A percentile compares a stretch with the other conserved stretches of the same genome.
These are phyloP conservation scores for Argyra leucocephala DNA, from an alignment of 2,888 invertebrate genomes.

Conservation along the genomic window DNA sequence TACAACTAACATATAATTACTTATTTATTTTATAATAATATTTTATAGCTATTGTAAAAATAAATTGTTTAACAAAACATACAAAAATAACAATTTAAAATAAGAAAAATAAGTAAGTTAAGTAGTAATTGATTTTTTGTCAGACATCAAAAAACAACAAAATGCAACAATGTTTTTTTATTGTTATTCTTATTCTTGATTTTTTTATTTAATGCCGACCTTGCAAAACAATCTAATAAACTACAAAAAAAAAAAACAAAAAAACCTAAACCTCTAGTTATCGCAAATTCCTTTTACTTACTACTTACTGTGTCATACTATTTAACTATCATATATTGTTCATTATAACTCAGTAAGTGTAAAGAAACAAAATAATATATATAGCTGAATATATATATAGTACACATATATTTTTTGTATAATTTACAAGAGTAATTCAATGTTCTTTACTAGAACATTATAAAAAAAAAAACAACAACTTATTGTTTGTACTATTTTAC, in stretches of 20 bases:
- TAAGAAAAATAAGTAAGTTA: background rate
- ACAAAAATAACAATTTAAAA: background rate
- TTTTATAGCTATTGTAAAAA: too few relatives aligned
- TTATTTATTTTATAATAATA: too few relatives aligned
- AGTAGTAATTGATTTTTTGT: background rate
- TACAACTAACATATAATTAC: too few relatives aligned
- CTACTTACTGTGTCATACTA: background rate
- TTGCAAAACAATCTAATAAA: background rate
- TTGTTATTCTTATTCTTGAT: background rate
- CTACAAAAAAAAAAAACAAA: background rate
- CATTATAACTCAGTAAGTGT: background rate
- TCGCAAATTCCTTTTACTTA: background rate
- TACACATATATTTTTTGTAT: background rate
- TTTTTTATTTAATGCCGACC: background rate
- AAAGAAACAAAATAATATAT: background rate
- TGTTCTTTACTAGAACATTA: background rate
- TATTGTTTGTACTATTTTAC: background rate
- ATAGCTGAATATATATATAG: too few relatives aligned
- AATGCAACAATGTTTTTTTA: background rate
- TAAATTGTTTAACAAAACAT: too few relatives aligned
- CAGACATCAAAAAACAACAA: background rate
- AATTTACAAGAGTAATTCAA: background rate
- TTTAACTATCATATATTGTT: background rate
- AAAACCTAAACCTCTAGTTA: background rate
- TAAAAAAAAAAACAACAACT: background rate